Percentiles rank a stretch among this genome's conserved stretches.
These are phyloP conservation scores for Cyclopterus lumpus DNA, from an alignment of 2,797 vertebrate species.

Conservation along the genomic window DNA sequence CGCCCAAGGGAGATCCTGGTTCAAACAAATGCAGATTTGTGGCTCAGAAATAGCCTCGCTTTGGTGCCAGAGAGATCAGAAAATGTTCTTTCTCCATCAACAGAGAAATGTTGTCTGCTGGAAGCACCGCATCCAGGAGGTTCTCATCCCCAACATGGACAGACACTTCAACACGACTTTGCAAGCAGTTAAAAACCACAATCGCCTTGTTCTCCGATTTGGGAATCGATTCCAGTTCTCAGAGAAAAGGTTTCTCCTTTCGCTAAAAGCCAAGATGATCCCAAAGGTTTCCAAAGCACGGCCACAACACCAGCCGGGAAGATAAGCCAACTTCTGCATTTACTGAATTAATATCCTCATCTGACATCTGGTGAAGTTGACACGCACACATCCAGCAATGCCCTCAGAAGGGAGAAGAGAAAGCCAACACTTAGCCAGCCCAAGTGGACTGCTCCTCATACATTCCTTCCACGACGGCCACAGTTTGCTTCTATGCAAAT, in stretches of 20 bases:
- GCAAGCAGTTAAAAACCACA: neutral
- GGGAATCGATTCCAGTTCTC: constrained; percentile 6
- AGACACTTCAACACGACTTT: neutral
- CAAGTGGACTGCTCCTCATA: constrained; percentile 35
- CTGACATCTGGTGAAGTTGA: constrained; percentile 42
- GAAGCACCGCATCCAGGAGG: neutral
- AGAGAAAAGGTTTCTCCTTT: constrained; percentile 4
- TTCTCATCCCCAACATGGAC: neutral
- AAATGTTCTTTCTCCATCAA: neutral
- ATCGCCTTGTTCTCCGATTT: constrained; percentile 6
- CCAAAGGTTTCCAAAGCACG: constrained; percentile 11
- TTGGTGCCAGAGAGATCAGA: neutral
- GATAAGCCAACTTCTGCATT: constrained; percentile 19
- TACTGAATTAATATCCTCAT: constrained; percentile 28
- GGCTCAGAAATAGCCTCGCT: neutral
- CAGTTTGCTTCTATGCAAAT: neutral
- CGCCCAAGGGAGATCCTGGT: neutral
- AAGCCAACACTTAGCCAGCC: constrained; percentile 18
- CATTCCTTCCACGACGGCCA: constrained; percentile 48
- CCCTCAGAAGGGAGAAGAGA: constrained; percentile 14
- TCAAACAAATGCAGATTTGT: neutral
- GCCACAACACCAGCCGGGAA: constrained; percentile 14
- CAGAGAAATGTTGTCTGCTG: neutral
- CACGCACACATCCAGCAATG: constrained; percentile 32
- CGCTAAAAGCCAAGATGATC: neutral